A percentile compares a stretch with the other conserved stretches of the same genome.
Conservation (phyloP, 2,888 invertebrate genomes). For the Athalia cordata region DNA sequence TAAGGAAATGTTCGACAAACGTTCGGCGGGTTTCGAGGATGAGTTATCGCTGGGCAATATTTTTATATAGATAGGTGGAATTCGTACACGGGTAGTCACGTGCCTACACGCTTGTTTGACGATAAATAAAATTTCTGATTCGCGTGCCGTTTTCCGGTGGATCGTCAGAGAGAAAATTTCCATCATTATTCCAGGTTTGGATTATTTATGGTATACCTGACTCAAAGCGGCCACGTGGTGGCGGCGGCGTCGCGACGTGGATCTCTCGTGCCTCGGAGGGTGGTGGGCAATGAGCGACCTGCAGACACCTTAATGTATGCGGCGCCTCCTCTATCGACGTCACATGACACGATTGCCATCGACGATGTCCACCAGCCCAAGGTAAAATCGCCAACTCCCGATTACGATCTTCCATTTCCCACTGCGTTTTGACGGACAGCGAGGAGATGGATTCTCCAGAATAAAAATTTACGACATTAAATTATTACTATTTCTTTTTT, state of each 20-base stretch:
- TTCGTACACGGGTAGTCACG: not conserved
- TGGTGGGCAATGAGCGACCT: conserved; percentile 22
- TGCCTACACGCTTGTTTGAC: conserved; percentile 2
- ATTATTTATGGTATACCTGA: conserved; percentile 12
- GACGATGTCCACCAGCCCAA: not conserved
- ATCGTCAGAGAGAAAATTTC: conserved; percentile 6
- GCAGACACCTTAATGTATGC: conserved; percentile 43
- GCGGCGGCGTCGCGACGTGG: not conserved
- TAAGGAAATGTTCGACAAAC: no score
- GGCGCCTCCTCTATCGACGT: conserved; percentile 38
- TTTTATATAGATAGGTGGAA: not conserved
- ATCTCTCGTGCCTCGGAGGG: conserved; percentile 16
- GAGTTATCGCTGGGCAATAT: not conserved
- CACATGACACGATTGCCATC: conserved; percentile 21
- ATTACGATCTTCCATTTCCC: not conserved
- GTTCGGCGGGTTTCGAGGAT: not conserved
- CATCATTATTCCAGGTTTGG: conserved; percentile 27
- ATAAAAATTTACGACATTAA: no score
- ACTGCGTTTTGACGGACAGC: no score
- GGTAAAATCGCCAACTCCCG: not conserved
- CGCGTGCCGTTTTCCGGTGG: conserved; percentile 8
- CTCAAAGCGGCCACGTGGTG: conserved; percentile 16
- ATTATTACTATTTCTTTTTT: not conserved
- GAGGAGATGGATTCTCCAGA: no score
- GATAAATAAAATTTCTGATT: conserved; percentile 7